These are phyloP conservation scores for Ptychodera flava DNA, from an alignment of 35 echinoderm and acorn worm species.

Conservation along the genomic window DNA sequence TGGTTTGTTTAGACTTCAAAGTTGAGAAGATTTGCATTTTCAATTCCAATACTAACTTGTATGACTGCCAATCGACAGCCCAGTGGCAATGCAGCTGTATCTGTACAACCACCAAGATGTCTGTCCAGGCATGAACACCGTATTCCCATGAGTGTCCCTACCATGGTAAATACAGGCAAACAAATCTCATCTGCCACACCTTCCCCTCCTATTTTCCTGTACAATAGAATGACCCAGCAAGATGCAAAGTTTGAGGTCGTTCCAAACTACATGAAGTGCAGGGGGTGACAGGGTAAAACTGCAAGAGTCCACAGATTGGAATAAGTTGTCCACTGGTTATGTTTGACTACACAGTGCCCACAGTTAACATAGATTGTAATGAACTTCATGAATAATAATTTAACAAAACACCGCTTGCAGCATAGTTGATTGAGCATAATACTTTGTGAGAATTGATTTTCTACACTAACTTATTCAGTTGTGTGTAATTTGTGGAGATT, in stretches of 20 bases:
- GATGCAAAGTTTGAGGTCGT: background rate
- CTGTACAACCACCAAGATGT: background rate
- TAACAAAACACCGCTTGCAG: too few relatives aligned
- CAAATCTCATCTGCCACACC: background rate
- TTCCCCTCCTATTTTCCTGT: background rate
- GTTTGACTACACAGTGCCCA: background rate
- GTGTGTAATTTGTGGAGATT: too few relatives aligned
- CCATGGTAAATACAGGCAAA: background rate
- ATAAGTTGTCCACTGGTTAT: background rate
- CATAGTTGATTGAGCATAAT: too few relatives aligned
- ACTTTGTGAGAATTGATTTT: too few relatives aligned
- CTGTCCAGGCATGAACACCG: background rate
- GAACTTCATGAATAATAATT: too few relatives aligned
- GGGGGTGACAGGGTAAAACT: background rate
- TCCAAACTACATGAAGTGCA: background rate
- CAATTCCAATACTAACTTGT: background rate
- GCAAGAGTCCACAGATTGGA: background rate
- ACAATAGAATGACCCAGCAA: background rate
- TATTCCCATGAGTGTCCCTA: background rate
- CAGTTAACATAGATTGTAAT: too few relatives aligned
- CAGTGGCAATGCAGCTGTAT: background rate
- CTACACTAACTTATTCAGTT: too few relatives aligned
- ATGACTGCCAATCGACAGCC: background rate
- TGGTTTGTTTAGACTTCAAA: too few relatives aligned
- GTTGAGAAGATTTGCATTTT: too few relatives aligned